These are phyloP conservation scores for Diadumene lineata DNA, from an alignment of 92 coral and sea anemone species.

Conservation along the genomic window DNA sequence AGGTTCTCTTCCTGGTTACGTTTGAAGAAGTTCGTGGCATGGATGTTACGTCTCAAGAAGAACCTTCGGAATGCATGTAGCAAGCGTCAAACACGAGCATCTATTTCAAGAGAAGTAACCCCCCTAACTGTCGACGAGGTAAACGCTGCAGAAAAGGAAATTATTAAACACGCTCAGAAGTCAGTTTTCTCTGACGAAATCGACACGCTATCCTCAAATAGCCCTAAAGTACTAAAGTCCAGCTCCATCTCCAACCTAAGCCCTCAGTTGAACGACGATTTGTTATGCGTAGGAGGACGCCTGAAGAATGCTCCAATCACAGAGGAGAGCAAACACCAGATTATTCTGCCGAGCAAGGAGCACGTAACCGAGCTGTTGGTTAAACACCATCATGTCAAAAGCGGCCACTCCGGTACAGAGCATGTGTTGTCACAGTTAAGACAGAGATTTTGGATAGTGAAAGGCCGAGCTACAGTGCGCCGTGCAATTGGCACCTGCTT, in stretches of 20 bases:
- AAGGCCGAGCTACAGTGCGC: conserved; percentile 47
- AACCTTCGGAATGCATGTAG: conserved; percentile 12
- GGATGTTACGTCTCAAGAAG: conserved; percentile 28
- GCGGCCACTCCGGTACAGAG: conserved; percentile 59
- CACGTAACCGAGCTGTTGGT: conserved; percentile 35
- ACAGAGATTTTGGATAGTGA: conserved; percentile 45
- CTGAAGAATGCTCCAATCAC: conserved; percentile 37
- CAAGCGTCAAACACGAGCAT: conserved; percentile 9
- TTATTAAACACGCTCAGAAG: conserved; percentile 31
- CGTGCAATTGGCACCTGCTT: conserved; percentile 34
- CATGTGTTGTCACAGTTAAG: conserved; percentile 52
- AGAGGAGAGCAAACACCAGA: conserved; percentile 44
- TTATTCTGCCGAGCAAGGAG: conserved; percentile 41
- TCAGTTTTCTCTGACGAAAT: conserved; percentile 29
- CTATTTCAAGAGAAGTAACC: neutral
- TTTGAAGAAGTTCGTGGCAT: conserved; percentile 27
- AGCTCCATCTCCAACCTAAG: conserved; percentile 44
- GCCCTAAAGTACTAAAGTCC: neutral
- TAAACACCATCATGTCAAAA: conserved; percentile 34
- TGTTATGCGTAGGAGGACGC: conserved; percentile 57
- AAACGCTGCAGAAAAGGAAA: conserved; percentile 33
- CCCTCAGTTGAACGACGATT: conserved; percentile 31
- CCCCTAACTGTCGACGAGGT: conserved; percentile 49
- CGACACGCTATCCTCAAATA: neutral
- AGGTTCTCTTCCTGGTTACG: conserved; percentile 30